A percentile compares a stretch with the other conserved stretches of the same genome.
phyloP scores from a whole-genome alignment of 2,888 invertebrate species.

The Dynastes hyllus region DNA sequence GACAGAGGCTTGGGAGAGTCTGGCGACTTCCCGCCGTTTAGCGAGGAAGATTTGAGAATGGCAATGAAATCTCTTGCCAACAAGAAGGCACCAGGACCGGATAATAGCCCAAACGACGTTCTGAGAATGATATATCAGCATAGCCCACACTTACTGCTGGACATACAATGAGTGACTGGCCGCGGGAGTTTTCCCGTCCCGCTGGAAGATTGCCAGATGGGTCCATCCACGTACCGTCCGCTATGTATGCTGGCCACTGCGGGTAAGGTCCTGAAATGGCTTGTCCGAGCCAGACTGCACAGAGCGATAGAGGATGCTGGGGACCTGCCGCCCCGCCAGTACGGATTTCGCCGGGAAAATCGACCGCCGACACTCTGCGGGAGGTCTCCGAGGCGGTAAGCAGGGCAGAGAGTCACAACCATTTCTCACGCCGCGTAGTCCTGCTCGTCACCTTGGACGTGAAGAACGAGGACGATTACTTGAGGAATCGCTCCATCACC shows the following conservation, averaged over 20 bases:
- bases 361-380: neutral
- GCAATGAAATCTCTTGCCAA: neutral
- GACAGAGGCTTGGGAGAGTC: neutral
- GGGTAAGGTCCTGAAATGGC: slow-evolving; percentile 8
- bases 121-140: slow-evolving; percentile 1
- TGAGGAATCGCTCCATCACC: no score
- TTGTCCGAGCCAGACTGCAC: neutral
- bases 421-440: no score
- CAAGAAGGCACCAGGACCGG: slow-evolving; percentile 28
- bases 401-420: neutral
- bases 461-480: no score
- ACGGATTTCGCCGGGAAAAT: slow-evolving; percentile 1
- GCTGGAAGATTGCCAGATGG: slow-evolving; percentile 31
- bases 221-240: neutral
- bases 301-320: slow-evolving; percentile 9
- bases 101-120: slow-evolving; percentile 10
- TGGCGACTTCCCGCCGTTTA: neutral
- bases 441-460: no score
- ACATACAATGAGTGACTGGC: slow-evolving; percentile 13
- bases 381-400: neutral
- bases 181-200: slow-evolving; percentile 34
- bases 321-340: neutral
- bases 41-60: neutral
- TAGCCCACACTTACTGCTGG: slow-evolving; percentile 7
- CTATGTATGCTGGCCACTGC: slow-evolving; percentile 25